Conservation (phyloP, 1,140 invertebrate species). For the Brachionus rotundiformis region DNA sequence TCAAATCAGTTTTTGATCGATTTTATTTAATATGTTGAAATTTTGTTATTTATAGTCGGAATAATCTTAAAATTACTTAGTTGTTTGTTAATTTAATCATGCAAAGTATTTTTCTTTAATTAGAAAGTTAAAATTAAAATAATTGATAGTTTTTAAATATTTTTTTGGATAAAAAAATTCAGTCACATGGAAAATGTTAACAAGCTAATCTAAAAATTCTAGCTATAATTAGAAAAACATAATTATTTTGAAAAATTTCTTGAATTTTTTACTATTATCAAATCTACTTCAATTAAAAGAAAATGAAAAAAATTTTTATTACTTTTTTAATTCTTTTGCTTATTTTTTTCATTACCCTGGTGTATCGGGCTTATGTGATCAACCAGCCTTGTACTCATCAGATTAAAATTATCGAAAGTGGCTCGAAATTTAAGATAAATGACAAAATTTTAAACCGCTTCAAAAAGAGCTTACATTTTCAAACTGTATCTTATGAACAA, state of each 20-base stretch:
- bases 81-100: no score
- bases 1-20: no score
- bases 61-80: no score
- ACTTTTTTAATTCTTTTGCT: not conserved
- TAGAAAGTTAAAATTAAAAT: no score
- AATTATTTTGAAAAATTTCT: not conserved
- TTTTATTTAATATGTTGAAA: no score
- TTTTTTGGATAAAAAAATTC: not conserved
- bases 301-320: not conserved
- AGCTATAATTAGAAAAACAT: constrained; percentile 12
- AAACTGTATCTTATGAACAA: constrained; percentile 38
- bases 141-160: no score
- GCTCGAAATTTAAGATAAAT: not conserved
- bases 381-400: constrained; percentile 38
- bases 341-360: not conserved
- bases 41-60: no score
- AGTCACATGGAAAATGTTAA: not conserved
- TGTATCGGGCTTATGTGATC: constrained; percentile 25
- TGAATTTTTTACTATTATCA: not conserved
- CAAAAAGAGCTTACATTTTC: not conserved
- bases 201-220: not conserved
- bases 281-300: not conserved
- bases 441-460: constrained; percentile 24
- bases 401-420: constrained; percentile 6
- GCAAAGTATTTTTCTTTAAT: no score